Base-by-base conservation (phyloP, 2,888 invertebrate species). In the Cheilosia urbana region DNA sequence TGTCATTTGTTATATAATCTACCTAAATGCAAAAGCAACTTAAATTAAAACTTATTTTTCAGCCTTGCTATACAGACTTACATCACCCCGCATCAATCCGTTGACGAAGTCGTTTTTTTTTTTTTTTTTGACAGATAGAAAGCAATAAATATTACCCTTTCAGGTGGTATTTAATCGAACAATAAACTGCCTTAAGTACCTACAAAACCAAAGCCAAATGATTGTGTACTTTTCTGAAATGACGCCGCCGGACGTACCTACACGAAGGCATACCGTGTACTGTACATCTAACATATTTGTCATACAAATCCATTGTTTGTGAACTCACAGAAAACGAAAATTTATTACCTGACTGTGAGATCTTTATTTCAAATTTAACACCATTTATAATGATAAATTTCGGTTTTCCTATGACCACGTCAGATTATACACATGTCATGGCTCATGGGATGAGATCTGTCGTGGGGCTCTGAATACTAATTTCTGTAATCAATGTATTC, bases 341-440 rank as follows among this genome's bases (percentile, higher is more conserved):
- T 85, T 81, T 85, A 81, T 85, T 76, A 81, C 85, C 81, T 76
- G 63, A 49, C 79, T 72, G 72, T 66, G 71, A 81, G 80, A 68
- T 85, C 85, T 85, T 85, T 85, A 85, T 85, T 85, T 77, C 72
- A 77, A 81, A 81, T 62, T 85, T 85, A 85, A 85, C 85, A 85
- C 85, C 81, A 81, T 85, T 85, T 85, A 66, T 81, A 77, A 81
- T 80, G 85, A 81, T 85, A 85, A 81, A 85, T 85, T 81, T 76
- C 76, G 75, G 77, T 85, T 85, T 85, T 62, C 71, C 81, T 71
- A 62, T 84, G 76, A 80, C 85, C 81, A 72, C 19, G 63, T 47
- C 76, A 72, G 80, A 80, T 81, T 72, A 77, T 77, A 85, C 68
- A 81, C 60, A 85, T 81, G 85, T 81, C 76, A 77, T 72, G 72